Evolutionary conservation across 2,888 invertebrate genomes (phyloP), one percentile per base, ranked within the genome.

Genomic region (Papilio gigon): DNA sequence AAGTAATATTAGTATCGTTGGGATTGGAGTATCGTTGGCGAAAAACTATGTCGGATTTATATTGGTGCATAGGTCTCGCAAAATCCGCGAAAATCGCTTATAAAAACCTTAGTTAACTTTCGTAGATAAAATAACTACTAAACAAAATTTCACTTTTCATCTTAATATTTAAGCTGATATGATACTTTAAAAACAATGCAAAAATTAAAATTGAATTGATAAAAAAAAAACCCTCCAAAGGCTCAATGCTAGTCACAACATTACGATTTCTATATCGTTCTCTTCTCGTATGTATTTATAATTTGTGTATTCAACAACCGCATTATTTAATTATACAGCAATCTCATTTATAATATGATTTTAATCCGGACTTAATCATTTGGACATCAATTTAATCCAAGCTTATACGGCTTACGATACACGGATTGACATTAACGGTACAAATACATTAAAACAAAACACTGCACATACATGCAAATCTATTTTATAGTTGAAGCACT

Each of bases 291-390:
- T 20, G 12, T 44, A 50, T 11, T 27, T 53, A n/a, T 8, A 53
- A n/a, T n/a, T 47, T 53, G 9, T 3, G 6, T 50, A 6, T n/a
- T 53, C 1, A 53, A 9, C 1, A 17, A 53, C 30, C 30, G 53
- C 30, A n/a, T 53, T 30, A 30, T 27, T 40, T 56, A 56, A 17
- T 30, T 40, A 27, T 42, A 33, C 22, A 17, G 11, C 9, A 65
- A 59, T 65, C 22, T 22, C 22, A 14, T 33, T 25, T 58, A 58
- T 44, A 59, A 59, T 65, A 5, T 33, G 11, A 27, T 35, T 33
- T 59, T 8, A 33, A 44, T 65, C 33, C 58, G n/a, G 20, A 33
- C 4, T 65, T 33, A 65, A 59, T 65, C 22, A 33, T 44, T 44
- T 17, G 25, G 33, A 44, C 33, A 25, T 35, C 42, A 33, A 59